These are phyloP conservation scores for Coelopa frigida DNA, from an alignment of 1,140 invertebrate genomes.

Conservation along the genomic window DNA sequence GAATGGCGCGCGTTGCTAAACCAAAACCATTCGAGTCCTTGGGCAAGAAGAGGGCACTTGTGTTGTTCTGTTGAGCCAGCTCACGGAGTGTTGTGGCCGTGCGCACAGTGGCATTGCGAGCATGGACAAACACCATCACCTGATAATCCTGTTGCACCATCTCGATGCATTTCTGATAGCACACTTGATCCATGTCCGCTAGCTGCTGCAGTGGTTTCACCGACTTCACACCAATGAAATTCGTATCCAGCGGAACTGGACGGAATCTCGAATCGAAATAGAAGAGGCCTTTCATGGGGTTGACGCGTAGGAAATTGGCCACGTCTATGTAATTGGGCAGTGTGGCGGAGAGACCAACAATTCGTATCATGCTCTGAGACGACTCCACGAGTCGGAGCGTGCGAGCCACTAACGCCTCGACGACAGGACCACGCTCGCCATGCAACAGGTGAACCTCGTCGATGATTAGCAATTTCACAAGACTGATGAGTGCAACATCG, in stretches of 20 bases:
- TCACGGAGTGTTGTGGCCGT: conserved; percentile 77
- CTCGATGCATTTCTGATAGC: conserved; percentile 86
- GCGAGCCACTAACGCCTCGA: conserved; percentile 93
- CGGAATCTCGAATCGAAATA: conserved; percentile 96
- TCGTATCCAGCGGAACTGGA: conserved; percentile 89
- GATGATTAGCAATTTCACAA: conserved; percentile 93
- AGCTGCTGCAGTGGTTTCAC: conserved; percentile 68
- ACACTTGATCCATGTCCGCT: conserved; percentile 84
- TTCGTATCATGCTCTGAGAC: conserved; percentile 93
- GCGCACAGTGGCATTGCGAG: conserved; percentile 87
- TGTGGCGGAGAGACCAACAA: conserved; percentile 96
- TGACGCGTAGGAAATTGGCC: conserved; percentile 88
- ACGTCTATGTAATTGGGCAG: conserved; percentile 98
- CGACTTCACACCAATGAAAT: conserved; percentile 87
- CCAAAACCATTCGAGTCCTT: conserved; percentile 53
- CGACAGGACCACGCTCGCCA: conserved; percentile 94
- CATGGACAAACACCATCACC: conserved; percentile 99
- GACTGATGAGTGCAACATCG: conserved; percentile 81
- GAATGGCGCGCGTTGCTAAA: conserved; percentile 57
- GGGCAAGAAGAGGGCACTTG: conserved; percentile 62
- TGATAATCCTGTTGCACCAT: conserved; percentile 88
- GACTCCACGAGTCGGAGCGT: conserved; percentile 92
- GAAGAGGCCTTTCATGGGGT: conserved; percentile 87
- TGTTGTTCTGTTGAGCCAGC: conserved; percentile 64
- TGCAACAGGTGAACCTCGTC: conserved; percentile 98